Evolutionary conservation across 2,113 vertebrate species (phyloP).

Genomic region (Tragelaphus scriptus): DNA sequence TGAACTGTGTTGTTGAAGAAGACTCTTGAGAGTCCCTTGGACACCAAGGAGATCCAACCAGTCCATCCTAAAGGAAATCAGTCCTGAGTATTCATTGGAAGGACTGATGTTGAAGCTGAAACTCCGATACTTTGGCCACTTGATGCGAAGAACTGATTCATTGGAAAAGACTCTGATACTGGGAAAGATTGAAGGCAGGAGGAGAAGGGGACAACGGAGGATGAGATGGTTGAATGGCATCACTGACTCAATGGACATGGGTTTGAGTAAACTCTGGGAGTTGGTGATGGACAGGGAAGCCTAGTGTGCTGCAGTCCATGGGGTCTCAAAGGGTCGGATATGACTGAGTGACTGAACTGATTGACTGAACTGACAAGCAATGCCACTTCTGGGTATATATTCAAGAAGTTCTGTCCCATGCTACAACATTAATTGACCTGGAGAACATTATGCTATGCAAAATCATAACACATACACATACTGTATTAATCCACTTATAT

Average conservation of each 20-base stretch:
- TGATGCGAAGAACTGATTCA: no score
- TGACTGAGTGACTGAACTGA: not conserved
- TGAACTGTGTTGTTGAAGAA: not conserved
- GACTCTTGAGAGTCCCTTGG: not conserved
- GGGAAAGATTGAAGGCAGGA: no score
- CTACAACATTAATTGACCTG: not conserved
- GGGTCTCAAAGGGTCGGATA: accelerated
- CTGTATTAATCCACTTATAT: not conserved
- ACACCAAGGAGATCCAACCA: not conserved
- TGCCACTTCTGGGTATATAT: not conserved
- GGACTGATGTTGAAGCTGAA: no score
- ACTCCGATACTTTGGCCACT: no score
- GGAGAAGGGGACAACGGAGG: no score
- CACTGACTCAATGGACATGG: no score
- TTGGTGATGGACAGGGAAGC: not conserved
- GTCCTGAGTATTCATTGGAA: no score
- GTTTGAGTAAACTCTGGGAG: not conserved
- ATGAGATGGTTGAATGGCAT: no score
- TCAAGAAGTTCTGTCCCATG: not conserved
- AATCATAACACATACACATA: not conserved
- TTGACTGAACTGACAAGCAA: not conserved
- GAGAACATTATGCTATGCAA: not conserved
- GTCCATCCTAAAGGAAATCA: not conserved
- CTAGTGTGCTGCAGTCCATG: not conserved
- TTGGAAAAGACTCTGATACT: no score